Base-by-base conservation (phyloP, 2,113 vertebrate species). In the Myiopsitta monachus region DNA sequence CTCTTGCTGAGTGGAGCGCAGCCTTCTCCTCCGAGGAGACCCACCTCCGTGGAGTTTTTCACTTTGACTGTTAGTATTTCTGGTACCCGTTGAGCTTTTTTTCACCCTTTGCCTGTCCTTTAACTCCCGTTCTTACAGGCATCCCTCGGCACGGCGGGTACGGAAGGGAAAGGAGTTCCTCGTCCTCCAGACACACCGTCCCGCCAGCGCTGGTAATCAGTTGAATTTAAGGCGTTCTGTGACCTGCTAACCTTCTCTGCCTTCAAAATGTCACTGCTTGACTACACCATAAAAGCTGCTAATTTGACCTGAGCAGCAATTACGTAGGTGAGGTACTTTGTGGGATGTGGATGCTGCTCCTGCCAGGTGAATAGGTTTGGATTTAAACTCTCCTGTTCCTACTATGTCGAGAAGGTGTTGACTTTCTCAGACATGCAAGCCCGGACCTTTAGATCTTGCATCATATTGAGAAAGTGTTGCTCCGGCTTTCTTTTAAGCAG, bases 171-270 rank as follows among this genome's bases (percentile, higher is more conserved):
- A 14, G 13, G 33, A n/a, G 55, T n/a, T 59, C 33, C 57, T n/a
- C 33, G 14, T 59, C 14, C 21, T 19, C 14, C 43, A 7, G 28
- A 13, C 14, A 2, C 36, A 11, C 3, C 14, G 22, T 18, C 30
- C 31, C 11, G 3, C 19, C 57, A 24, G 52, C 59, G 6, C 36
- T 39, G 1, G 4, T 26, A 0, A 31, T 19, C 24, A 3, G 4
- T 1, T 9, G 14, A 14, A 14, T 51, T 73, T 38, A 38, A 28
- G 11, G 9, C 3, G 0, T 8, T 69, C 76, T 43, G 0, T 27
- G 27, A 70, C 27, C 9, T 5, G 4, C 16, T 38, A 5, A 4
- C 47, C 43, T 33, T 11, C 15, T 41, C 38, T 61, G 14, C 52
- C 73, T 77, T 89, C 33, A 10, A 19, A 18, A 2, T 61, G 30